Conservation (phyloP, 1,140 invertebrate species). For the Euwallacea fornicatus region DNA sequence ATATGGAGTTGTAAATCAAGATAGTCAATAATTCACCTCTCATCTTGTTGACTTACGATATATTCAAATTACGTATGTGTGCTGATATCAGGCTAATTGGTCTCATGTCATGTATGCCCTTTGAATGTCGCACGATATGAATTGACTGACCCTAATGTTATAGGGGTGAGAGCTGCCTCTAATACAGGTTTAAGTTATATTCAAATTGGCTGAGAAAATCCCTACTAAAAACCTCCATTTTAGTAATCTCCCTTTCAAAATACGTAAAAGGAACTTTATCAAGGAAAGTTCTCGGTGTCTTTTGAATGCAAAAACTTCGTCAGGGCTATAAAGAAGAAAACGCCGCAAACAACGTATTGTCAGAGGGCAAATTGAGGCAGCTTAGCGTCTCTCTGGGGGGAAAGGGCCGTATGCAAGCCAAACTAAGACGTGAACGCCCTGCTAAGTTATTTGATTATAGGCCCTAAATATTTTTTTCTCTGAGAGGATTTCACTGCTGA, state of each 20-base stretch:
- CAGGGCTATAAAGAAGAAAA: slow-evolving; percentile 33
- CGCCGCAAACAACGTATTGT: slow-evolving; percentile 39
- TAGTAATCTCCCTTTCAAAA: slow-evolving; percentile 1
- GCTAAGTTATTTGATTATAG: slow-evolving; percentile 40
- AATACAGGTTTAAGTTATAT: background rate
- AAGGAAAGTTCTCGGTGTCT: slow-evolving; percentile 26
- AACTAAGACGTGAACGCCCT: slow-evolving; percentile 35
- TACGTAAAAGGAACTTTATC: slow-evolving; percentile 7
- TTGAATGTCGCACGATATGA: background rate
- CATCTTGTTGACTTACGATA: slow-evolving; percentile 1
- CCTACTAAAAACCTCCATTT: background rate
- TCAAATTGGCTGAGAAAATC: background rate
- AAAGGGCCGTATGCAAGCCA: slow-evolving; percentile 28
- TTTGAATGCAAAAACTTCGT: slow-evolving; percentile 34
- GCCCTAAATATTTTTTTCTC: slow-evolving; percentile 13
- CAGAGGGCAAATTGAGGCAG: slow-evolving; percentile 38
- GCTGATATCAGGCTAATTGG: background rate
- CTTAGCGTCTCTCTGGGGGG: slow-evolving; percentile 29
- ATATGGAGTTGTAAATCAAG: slow-evolving; percentile 1
- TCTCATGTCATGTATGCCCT: background rate
- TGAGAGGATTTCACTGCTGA: no score
- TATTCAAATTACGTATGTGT: background rate
- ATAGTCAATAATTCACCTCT: background rate
- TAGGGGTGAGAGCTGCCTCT: background rate
- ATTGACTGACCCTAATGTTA: background rate